phyloP scores from a whole-genome alignment of 2,113 vertebrate species.

The Trematomus loennbergii region DNA sequence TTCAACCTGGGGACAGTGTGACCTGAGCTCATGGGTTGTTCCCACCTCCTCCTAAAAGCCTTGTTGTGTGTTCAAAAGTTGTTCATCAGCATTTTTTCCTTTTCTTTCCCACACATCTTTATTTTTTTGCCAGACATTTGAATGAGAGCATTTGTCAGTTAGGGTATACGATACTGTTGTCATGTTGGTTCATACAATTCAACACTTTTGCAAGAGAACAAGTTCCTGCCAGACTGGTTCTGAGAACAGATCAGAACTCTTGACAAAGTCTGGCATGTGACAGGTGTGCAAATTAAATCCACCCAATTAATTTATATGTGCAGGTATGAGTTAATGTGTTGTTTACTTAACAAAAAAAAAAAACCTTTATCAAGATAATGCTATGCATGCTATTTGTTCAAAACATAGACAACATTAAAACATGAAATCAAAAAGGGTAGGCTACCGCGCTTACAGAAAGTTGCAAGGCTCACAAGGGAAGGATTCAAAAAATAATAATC shows the following conservation, averaged over 20 bases:
- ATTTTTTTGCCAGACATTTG: conserved; percentile 2
- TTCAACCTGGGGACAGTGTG: conserved; percentile 37
- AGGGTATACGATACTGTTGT: conserved; percentile 68
- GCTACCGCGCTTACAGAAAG: neutral
- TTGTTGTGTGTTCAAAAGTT: conserved; percentile 38
- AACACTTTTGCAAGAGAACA: conserved; percentile 31
- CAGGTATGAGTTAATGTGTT: neutral
- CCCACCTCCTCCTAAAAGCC: conserved; percentile 33
- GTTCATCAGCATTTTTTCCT: conserved; percentile 58
- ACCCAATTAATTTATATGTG: neutral
- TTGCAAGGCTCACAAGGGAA: neutral
- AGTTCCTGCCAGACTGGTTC: conserved; percentile 73
- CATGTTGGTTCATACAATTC: conserved; percentile 53
- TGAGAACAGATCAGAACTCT: conserved; percentile 21
- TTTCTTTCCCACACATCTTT: conserved; percentile 55
- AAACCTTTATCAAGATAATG: neutral
- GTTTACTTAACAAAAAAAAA: neutral
- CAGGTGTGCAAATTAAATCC: neutral
- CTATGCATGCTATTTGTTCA: neutral
- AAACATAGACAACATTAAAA: neutral
- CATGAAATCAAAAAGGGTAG: neutral
- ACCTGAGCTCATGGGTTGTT: conserved; percentile 40
- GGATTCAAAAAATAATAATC: neutral
- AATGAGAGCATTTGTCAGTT: conserved; percentile 43
- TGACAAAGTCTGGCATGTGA: conserved; percentile 8